These are phyloP conservation scores for Taxidea taxus DNA, from an alignment of 2,113 vertebrate species.

Conservation along the genomic window DNA sequence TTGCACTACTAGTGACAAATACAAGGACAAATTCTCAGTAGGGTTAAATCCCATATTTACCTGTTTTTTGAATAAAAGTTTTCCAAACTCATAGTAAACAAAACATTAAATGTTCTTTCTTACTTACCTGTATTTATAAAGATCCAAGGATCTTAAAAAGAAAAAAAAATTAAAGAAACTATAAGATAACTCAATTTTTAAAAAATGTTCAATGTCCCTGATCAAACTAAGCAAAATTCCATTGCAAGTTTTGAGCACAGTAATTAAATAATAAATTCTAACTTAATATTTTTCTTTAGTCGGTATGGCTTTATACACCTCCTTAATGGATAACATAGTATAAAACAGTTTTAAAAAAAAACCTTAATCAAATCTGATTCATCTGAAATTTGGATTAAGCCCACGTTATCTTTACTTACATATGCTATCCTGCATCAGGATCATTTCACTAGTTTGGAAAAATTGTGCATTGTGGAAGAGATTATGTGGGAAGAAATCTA, in stretches of 20 bases:
- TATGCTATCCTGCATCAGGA: neutral
- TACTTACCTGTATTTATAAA: neutral
- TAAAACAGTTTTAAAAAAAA: neutral
- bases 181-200: conserved; percentile 1
- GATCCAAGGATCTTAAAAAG: neutral
- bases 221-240: conserved; percentile 19
- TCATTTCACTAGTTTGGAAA: neutral
- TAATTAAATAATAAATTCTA: neutral
- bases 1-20: neutral
- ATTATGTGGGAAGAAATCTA: neutral
- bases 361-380: neutral
- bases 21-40: neutral
- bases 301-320: neutral
- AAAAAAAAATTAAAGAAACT: neutral
- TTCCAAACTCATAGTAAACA: neutral
- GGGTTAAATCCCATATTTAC: neutral
- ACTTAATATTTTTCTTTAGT: neutral
- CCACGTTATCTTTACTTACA: neutral
- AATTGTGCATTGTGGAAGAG: neutral
- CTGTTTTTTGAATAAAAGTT: neutral
- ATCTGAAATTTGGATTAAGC: neutral
- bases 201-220: neutral
- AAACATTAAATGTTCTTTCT: conserved; percentile 16
- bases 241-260: neutral
- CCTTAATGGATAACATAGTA: neutral